Percentiles rank a stretch among this genome's conserved stretches.
These are phyloP conservation scores for Podilymbus podiceps DNA, from an alignment of 2,113 vertebrate species.

Conservation along the genomic window DNA sequence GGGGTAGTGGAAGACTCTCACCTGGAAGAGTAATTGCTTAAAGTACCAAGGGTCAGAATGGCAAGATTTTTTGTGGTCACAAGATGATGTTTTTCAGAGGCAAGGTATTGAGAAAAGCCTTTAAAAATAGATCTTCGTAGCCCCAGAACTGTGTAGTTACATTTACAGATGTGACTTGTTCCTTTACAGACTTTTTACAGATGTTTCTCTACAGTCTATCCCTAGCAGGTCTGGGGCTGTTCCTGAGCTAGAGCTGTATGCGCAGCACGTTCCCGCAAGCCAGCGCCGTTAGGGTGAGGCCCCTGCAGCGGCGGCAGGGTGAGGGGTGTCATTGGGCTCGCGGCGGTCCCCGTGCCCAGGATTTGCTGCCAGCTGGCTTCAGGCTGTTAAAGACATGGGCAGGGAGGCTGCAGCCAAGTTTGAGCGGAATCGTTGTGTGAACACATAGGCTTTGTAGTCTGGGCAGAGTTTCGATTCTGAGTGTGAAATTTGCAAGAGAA, in stretches of 20 bases:
- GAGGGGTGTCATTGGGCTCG: neutral
- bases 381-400: neutral
- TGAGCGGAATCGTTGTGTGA: neutral
- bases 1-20: neutral
- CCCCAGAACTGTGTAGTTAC: neutral
- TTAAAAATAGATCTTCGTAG: neutral
- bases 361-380: neutral
- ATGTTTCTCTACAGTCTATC: neutral
- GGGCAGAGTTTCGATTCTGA: neutral
- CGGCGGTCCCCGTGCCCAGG: rapidly evolving
- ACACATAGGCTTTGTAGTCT: neutral
- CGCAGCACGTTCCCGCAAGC: neutral
- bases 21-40: neutral
- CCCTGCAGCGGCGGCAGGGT: neutral
- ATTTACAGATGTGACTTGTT: neutral
- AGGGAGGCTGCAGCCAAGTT: neutral
- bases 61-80: neutral
- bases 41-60: neutral
- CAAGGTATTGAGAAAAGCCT: neutral
- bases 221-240: too few relatives aligned
- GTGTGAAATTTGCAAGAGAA: neutral
- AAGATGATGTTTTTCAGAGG: neutral
- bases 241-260: neutral
- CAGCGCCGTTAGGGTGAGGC: neutral
- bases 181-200: neutral